Evolutionary conservation across 2,113 vertebrate genomes (phyloP).

Genomic region (Crocuta crocuta): DNA sequence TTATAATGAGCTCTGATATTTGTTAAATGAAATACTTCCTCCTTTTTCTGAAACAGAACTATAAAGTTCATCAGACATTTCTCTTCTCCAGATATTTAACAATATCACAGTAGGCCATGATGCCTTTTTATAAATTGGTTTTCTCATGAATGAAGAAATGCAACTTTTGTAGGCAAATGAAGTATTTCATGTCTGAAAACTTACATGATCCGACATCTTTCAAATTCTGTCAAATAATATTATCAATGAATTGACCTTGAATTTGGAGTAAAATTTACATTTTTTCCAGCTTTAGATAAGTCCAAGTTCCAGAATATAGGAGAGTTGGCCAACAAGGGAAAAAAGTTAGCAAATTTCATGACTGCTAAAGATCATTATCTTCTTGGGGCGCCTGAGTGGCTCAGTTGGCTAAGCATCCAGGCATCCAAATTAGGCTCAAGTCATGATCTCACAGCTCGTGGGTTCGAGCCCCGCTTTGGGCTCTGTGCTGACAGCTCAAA

Average conservation of each 20-base stretch:
- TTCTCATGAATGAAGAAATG: background rate
- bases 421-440: too few relatives aligned
- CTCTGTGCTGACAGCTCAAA: too few relatives aligned
- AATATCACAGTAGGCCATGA: background rate
- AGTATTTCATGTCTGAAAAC: background rate
- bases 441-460: too few relatives aligned
- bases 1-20: background rate
- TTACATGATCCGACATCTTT: background rate
- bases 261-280: background rate
- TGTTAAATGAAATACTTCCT: background rate
- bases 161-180: background rate
- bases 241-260: constrained; percentile 9
- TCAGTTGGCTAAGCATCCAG: too few relatives aligned
- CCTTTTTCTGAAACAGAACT: background rate
- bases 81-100: background rate
- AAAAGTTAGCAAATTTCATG: background rate
- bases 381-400: too few relatives aligned
- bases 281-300: background rate
- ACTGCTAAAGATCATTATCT: background rate
- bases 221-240: background rate
- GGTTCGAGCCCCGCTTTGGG: too few relatives aligned
- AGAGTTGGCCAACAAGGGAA: background rate
- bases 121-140: background rate
- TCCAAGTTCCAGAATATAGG: background rate
- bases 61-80: background rate